A percentile compares a stretch with the other conserved stretches of the same genome.
Evolutionary conservation across 2,888 invertebrate species (phyloP).

Genomic region (Heliconius charithonia): DNA sequence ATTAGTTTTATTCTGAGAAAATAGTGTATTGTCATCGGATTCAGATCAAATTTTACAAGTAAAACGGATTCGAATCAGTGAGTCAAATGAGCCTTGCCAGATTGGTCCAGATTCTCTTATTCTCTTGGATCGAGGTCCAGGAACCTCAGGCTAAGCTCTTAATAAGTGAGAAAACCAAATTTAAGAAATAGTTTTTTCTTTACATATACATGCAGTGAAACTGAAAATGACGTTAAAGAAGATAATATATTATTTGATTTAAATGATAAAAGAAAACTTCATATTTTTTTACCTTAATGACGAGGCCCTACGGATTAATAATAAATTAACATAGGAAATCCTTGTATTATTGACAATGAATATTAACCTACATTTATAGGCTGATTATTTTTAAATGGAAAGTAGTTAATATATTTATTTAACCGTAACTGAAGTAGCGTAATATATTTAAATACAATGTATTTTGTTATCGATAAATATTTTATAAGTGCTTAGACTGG

Average conservation of each 20-base stretch:
- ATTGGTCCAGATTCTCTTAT: too few relatives aligned
- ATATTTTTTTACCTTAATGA: background rate
- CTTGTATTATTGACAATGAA: background rate
- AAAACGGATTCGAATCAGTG: too few relatives aligned
- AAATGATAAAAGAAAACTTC: background rate
- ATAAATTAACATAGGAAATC: conserved; percentile 1
- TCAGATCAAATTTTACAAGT: too few relatives aligned
- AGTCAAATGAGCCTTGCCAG: too few relatives aligned
- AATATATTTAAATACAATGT: background rate
- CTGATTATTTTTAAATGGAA: background rate
- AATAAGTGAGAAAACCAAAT: too few relatives aligned
- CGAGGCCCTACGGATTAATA: background rate
- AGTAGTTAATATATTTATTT: background rate
- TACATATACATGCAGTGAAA: background rate
- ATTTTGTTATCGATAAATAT: too few relatives aligned
- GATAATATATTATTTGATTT: background rate
- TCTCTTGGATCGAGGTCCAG: too few relatives aligned
- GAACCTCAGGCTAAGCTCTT: too few relatives aligned
- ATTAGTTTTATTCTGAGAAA: too few relatives aligned
- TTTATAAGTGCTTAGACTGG: background rate
- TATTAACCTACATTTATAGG: background rate
- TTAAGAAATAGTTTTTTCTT: too few relatives aligned
- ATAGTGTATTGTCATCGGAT: too few relatives aligned
- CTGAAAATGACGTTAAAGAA: background rate
- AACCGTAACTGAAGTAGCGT: background rate